phyloP scores from a whole-genome alignment of 2,797 vertebrate genomes.

The Myotis myotis region DNA sequence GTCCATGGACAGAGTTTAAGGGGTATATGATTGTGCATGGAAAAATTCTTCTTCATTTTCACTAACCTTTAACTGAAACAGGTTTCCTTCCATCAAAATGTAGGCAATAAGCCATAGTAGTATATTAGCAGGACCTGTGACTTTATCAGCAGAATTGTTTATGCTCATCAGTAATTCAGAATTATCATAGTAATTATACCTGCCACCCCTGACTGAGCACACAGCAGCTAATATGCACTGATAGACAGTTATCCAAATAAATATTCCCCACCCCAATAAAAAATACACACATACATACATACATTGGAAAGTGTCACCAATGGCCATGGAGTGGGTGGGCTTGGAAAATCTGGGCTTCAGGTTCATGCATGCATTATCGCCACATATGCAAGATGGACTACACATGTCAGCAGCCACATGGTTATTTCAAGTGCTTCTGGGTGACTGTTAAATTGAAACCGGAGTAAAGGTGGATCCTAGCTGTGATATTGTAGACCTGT shows the following conservation, averaged over 20 bases:
- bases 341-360: background rate
- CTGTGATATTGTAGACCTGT: background rate
- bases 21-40: background rate
- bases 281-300: background rate
- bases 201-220: background rate
- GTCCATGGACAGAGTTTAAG: background rate
- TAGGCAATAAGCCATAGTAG: background rate
- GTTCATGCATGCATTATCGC: background rate
- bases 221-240: too few relatives aligned
- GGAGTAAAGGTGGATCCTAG: background rate
- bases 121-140: background rate
- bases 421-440: background rate
- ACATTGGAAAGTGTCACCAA: background rate
- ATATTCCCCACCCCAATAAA: background rate
- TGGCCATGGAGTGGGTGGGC: background rate
- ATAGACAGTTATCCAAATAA: background rate
- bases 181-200: constrained; percentile 37
- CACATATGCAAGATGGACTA: background rate
- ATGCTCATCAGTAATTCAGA: background rate
- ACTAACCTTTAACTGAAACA: constrained; percentile 17
- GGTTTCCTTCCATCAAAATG: constrained; percentile 31
- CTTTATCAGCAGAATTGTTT: constrained; percentile 17
- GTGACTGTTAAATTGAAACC: background rate
- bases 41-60: background rate
- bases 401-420: background rate